Conservation (phyloP, 2,113 vertebrate genomes). For the Struthidea cinerea region DNA sequence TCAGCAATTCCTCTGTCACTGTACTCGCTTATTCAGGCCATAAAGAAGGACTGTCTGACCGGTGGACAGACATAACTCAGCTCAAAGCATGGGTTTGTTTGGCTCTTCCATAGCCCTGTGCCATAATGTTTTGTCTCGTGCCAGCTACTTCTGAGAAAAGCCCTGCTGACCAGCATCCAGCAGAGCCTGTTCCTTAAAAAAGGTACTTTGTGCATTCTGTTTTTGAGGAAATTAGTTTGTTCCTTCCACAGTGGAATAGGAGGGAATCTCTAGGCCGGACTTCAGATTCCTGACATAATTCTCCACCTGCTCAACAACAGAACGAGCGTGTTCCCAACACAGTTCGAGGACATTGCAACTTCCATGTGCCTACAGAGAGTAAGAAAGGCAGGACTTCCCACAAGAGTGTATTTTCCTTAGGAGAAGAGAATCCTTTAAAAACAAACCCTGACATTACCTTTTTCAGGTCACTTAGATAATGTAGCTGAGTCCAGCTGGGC, state of each 20-base stretch:
- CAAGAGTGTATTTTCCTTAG: neutral
- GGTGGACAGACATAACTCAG: neutral
- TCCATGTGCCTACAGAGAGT: neutral
- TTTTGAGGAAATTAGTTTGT: neutral
- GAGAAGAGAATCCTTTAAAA: neutral
- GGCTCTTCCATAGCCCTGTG: neutral
- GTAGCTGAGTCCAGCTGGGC: neutral
- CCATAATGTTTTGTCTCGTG: neutral
- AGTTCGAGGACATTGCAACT: neutral
- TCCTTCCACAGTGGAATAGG: neutral
- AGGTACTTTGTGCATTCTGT: neutral
- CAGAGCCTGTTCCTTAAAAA: neutral
- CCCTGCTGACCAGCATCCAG: neutral
- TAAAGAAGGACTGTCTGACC: neutral
- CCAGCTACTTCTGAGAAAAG: neutral
- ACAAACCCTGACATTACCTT: neutral
- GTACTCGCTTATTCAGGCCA: neutral
- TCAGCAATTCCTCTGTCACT: neutral
- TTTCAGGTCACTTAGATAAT: neutral
- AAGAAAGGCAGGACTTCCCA: neutral
- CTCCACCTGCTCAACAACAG: neutral
- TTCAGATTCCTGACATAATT: slow-evolving; percentile 32
- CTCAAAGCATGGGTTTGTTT: neutral
- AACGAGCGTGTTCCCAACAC: neutral
- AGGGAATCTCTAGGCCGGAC: neutral